Evolutionary conservation across 2,797 vertebrate genomes (phyloP).

Genomic region (Merluccius polli): DNA sequence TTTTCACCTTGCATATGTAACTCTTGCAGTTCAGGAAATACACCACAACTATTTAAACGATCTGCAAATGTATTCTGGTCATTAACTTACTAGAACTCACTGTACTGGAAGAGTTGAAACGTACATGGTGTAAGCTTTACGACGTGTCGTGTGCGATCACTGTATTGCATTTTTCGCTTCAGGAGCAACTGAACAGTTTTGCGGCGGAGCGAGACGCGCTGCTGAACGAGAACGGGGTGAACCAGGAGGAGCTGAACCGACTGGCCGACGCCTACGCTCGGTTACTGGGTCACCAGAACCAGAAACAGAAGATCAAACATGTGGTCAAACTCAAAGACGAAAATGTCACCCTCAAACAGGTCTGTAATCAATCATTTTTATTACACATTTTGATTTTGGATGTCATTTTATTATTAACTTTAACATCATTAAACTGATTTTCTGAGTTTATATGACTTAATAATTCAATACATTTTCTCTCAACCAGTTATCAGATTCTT

Average conservation of each 20-base stretch:
- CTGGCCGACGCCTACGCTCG: constrained; percentile 86
- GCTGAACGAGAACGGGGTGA: constrained; percentile 82
- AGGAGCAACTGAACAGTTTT: constrained; percentile 90
- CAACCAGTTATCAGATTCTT: background rate
- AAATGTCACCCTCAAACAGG: constrained; percentile 85
- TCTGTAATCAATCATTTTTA: constrained; percentile 42
- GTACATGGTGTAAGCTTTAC: too few relatives aligned
- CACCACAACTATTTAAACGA: background rate
- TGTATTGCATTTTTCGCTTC: background rate
- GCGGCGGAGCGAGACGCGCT: constrained; percentile 84
- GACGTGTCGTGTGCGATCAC: too few relatives aligned
- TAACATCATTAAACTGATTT: background rate
- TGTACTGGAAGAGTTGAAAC: too few relatives aligned
- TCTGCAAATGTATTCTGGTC: background rate
- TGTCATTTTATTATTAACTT: background rate
- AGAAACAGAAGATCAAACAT: constrained; percentile 97
- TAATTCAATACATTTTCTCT: background rate
- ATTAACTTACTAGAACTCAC: background rate
- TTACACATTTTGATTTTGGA: background rate
- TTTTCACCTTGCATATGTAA: too few relatives aligned
- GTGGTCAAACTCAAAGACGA: constrained; percentile 93
- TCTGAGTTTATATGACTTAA: background rate
- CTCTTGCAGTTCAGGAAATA: too few relatives aligned
- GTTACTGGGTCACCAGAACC: constrained; percentile 94
- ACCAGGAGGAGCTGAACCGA: constrained; percentile 88